phyloP scores from a whole-genome alignment of 2,797 vertebrate genomes.

The Aratinga solstitialis region DNA sequence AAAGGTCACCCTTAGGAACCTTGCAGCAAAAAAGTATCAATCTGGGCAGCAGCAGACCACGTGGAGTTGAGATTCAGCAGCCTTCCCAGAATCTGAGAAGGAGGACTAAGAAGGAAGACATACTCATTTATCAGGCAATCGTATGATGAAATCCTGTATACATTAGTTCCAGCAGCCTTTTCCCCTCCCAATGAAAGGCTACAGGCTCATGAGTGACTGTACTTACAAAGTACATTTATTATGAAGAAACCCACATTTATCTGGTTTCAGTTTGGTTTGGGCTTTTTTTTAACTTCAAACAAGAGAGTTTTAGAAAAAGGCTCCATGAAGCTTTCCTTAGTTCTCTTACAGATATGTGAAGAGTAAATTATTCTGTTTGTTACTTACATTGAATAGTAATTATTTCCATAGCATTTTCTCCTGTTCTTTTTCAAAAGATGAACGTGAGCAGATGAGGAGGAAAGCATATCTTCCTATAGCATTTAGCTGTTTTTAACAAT shows the following conservation, averaged over 20 bases:
- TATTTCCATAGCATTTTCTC: slow-evolving; percentile 2
- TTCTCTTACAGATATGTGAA: neutral
- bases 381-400: neutral
- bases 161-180: neutral
- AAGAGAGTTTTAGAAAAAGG: neutral
- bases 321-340: neutral
- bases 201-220: neutral
- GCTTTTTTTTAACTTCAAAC: neutral
- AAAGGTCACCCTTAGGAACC: neutral
- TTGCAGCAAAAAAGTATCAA: neutral
- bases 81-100: neutral
- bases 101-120: neutral
- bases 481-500: neutral
- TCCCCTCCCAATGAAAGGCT: neutral
- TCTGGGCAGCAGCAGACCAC: neutral
- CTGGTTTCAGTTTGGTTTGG: neutral
- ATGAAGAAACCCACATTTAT: accelerated
- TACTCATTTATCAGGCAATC: neutral
- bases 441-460: neutral
- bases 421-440: neutral
- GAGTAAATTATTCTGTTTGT: neutral
- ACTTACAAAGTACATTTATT: neutral
- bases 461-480: neutral
- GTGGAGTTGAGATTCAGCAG: neutral
- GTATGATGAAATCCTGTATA: neutral